Base-by-base conservation (phyloP, 2,888 invertebrate genomes). In the Epirrita christyi region DNA sequence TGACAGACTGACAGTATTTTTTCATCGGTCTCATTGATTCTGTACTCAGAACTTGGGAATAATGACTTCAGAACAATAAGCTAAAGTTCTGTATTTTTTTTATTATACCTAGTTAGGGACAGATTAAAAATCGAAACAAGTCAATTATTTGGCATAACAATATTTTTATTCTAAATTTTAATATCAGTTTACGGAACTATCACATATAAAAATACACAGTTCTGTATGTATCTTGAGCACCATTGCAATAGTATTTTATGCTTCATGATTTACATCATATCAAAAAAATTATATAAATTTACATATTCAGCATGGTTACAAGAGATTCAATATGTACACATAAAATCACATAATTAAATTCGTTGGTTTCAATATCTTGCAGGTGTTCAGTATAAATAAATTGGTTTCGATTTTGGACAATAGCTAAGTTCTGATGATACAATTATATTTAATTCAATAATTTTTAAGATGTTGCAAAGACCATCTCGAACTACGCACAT, bases 111-210 rank as follows among this genome's bases (percentile, higher is more conserved):
- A 3, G 32, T 9, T 32, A 32, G 8, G 32, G 32, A 8, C 10
- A 0, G 32, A 32, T 32, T 32, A 3, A 8, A 9, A 32, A 32
- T 10, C 4, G 21, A 34, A 34, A 46, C 27, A 46, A 21, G n/a
- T 2, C 11, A n/a, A 36, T 36, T 36, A 36, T 6, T 36, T 6
- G 1, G 11, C 5, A 11, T 5, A 43, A 28, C 28, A 6, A 29
- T 40, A 49, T 34, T 21, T 49, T 49, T 41, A 49, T 49, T 49
- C 34, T 41, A 32, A 32, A 41, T 34, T 41, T 21, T n/a, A 42
- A 32, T 40, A 36, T 37, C 36, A 47, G 27, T 38, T 40, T 11
- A 28, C 13, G 11, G 10, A 49, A 34, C 41, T 49, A 49, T 49
- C 49, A 49, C 49, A 32, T 32, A 32, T 32, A 15, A 6, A 49